A percentile compares a stretch with the other conserved stretches of the same genome.
These are phyloP conservation scores for Microcebus murinus DNA, from an alignment of 2,113 vertebrate genomes.

Conservation along the genomic window DNA sequence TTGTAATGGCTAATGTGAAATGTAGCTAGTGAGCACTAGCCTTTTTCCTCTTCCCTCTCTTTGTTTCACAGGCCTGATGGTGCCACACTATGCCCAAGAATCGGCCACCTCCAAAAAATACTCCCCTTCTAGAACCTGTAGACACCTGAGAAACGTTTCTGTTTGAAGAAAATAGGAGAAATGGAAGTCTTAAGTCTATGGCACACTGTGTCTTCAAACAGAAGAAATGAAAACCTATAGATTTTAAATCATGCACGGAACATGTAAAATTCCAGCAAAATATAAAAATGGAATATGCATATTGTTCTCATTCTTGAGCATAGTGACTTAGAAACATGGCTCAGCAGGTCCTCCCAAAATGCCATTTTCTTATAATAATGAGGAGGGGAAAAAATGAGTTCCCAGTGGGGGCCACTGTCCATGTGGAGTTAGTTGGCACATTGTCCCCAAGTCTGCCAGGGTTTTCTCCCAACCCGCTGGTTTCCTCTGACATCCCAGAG, in stretches of 20 bases:
- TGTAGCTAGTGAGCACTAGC: conserved; percentile 97
- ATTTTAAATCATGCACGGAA: conserved; percentile 92
- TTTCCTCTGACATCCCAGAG: not conserved
- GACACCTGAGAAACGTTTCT: conserved; percentile 90
- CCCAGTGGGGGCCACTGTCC: not conserved
- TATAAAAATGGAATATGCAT: conserved; percentile 92
- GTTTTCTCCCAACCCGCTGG: not conserved
- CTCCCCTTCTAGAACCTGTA: conserved; percentile 91
- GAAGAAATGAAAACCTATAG: conserved; percentile 92
- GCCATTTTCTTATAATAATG: not conserved
- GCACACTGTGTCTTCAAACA: conserved; percentile 88
- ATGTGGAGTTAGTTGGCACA: not conserved
- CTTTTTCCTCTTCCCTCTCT: conserved; percentile 90
- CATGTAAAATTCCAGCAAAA: conserved; percentile 92
- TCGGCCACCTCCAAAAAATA: conserved; percentile 88
- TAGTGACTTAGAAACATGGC: conserved; percentile 92
- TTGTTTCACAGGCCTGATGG: conserved; percentile 95
- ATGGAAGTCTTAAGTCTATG: conserved; percentile 91
- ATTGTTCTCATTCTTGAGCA: conserved; percentile 90
- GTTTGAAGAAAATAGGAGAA: conserved; percentile 93
- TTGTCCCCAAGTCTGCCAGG: not conserved
- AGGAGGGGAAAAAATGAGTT: not conserved
- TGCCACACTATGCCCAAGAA: conserved; percentile 96
- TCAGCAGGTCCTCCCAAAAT: not conserved
- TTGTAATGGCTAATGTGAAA: conserved; percentile 94